Percentiles rank a stretch among this genome's conserved stretches.
Conservation (phyloP, 2,888 invertebrate genomes). For the Hyalella azteca region DNA sequence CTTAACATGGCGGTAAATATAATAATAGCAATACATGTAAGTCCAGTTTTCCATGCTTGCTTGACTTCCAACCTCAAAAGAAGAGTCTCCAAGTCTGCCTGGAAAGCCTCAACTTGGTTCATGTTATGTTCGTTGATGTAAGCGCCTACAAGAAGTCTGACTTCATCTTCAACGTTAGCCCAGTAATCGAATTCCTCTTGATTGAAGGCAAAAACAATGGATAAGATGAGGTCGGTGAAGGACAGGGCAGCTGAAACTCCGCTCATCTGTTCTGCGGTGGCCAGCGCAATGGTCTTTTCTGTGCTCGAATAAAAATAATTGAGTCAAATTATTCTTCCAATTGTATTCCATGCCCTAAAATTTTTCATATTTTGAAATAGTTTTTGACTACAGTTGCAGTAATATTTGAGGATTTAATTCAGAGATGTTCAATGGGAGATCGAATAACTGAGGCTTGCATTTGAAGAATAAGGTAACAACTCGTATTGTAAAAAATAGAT, state of each 20-base stretch:
- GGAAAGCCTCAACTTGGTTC: constrained; percentile 48
- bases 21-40: too few relatives aligned
- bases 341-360: too few relatives aligned
- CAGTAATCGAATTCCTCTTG: constrained; percentile 53
- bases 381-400: too few relatives aligned
- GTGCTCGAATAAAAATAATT: not conserved
- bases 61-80: constrained; percentile 51
- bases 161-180: constrained; percentile 51
- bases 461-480: too few relatives aligned
- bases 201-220: constrained; percentile 43
- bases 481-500: too few relatives aligned
- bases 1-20: too few relatives aligned
- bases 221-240: constrained; percentile 35
- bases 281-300: constrained; percentile 17
- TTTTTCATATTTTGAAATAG: too few relatives aligned
- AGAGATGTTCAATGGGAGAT: too few relatives aligned
- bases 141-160: constrained; percentile 44
- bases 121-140: constrained; percentile 55
- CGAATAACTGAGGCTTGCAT: too few relatives aligned
- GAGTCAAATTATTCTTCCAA: too few relatives aligned
- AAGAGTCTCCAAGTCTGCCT: constrained; percentile 43
- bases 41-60: too few relatives aligned
- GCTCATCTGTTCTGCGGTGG: constrained; percentile 6
- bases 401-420: too few relatives aligned
- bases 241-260: not conserved